Percentiles rank a stretch among this genome's conserved stretches.
Evolutionary conservation across 2,797 vertebrate species (phyloP).

Genomic region (Neosalanx taihuensis): DNA sequence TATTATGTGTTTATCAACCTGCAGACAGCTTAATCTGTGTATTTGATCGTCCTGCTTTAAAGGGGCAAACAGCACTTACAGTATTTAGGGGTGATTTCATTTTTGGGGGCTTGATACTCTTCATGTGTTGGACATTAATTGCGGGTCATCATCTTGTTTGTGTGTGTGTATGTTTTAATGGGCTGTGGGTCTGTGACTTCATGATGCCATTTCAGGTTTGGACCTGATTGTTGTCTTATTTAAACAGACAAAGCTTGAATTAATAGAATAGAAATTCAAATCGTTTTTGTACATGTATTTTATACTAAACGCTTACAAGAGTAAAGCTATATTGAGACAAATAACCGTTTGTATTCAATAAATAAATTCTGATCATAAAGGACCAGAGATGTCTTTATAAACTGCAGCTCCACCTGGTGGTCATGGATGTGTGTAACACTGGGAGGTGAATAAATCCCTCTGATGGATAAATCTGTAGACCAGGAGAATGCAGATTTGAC

Average conservation of each 20-base stretch:
- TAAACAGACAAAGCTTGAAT: not conserved
- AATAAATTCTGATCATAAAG: not conserved
- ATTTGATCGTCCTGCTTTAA: not conserved
- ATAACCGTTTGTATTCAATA: not conserved
- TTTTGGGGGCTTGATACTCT: not conserved
- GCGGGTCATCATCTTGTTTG: too few species aligned
- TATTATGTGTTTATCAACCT: not conserved
- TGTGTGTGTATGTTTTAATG: not conserved
- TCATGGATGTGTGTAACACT: not conserved
- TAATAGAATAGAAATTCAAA: not conserved
- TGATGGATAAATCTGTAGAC: not conserved
- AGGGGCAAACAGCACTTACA: too few species aligned
- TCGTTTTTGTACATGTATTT: not conserved
- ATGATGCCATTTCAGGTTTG: not conserved
- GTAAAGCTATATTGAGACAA: not conserved
- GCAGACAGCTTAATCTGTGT: not conserved
- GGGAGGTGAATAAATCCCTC: not conserved
- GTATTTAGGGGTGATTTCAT: not conserved
- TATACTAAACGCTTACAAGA: not conserved
- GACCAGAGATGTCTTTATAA: not conserved
- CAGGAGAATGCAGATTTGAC: not conserved
- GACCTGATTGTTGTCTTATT: not conserved
- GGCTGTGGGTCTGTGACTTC: not conserved
- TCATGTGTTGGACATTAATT: not conserved
- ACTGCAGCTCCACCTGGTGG: not conserved